phyloP scores from a whole-genome alignment of 2,113 vertebrate genomes.

The Canis aureus region DNA sequence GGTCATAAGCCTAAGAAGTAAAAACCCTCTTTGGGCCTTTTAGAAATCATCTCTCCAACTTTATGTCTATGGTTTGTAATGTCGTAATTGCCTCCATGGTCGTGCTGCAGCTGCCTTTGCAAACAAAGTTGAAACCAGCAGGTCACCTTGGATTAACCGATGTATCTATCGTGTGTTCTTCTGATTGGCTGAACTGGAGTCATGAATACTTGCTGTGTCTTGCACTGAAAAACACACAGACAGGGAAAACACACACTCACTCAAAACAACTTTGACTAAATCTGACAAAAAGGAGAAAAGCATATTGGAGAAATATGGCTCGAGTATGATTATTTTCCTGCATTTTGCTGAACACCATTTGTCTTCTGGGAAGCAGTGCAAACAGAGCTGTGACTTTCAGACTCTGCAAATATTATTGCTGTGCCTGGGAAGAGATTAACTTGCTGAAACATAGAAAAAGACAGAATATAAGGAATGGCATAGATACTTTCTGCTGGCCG shows the following conservation, averaged over 20 bases:
- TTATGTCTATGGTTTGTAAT: neutral
- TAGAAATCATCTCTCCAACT: conserved; percentile 59
- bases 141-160: conserved; percentile 71
- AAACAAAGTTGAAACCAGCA: conserved; percentile 51
- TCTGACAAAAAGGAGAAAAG: conserved; percentile 13
- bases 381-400: conserved; percentile 3
- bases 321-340: neutral
- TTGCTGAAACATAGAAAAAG: neutral
- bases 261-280: neutral
- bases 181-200: neutral
- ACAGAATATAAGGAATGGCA: neutral
- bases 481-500: neutral
- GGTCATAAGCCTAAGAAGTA: conserved; percentile 55
- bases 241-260: neutral
- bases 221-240: neutral
- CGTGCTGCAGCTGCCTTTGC: conserved; percentile 17
- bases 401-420: conserved; percentile 6
- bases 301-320: neutral
- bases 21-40: conserved; percentile 67
- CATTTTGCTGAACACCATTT: conserved; percentile 34
- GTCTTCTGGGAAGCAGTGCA: conserved; percentile 48
- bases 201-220: conserved; percentile 38
- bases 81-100: neutral
- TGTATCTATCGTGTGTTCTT: neutral
- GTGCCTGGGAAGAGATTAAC: neutral